phyloP scores from a whole-genome alignment of 2,113 vertebrate genomes.

The Lanius ludovicianus region DNA sequence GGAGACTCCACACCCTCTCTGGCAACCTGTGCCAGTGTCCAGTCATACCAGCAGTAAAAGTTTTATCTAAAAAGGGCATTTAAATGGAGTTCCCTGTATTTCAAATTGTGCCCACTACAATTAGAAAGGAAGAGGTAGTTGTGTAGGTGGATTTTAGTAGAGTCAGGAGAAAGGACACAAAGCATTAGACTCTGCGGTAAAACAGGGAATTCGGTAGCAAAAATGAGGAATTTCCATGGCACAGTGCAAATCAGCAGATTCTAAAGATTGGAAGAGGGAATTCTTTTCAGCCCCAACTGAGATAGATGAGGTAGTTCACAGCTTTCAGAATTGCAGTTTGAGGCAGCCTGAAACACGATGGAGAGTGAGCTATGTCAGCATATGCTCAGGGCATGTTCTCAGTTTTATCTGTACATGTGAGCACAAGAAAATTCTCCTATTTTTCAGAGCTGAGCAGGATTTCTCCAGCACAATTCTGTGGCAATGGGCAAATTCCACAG shows the following conservation, averaged over 20 bases:
- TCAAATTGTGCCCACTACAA: not conserved
- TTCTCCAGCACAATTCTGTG: constrained; percentile 19
- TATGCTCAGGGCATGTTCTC: not conserved
- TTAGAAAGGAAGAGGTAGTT: not conserved
- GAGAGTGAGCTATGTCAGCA: not conserved
- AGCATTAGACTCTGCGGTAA: not conserved
- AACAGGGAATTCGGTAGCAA: not conserved
- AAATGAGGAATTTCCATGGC: not conserved
- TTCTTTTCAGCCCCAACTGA: not conserved
- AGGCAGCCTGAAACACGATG: not conserved
- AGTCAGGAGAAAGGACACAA: not conserved
- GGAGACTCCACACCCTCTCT: not conserved
- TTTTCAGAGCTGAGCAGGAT: not conserved
- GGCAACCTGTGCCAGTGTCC: not conserved
- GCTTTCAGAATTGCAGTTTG: not conserved
- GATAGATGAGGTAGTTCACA: constrained; percentile 36
- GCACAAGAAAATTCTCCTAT: not conserved
- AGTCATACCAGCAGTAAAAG: not conserved
- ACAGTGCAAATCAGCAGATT: not conserved
- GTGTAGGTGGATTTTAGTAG: not conserved
- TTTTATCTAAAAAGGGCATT: not conserved
- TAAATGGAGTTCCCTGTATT: not conserved
- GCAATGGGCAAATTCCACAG: not conserved
- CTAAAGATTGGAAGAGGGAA: not conserved
- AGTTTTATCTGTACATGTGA: not conserved